Conservation (phyloP, 2,797 vertebrate species). For the Sebastes minor region DNA sequence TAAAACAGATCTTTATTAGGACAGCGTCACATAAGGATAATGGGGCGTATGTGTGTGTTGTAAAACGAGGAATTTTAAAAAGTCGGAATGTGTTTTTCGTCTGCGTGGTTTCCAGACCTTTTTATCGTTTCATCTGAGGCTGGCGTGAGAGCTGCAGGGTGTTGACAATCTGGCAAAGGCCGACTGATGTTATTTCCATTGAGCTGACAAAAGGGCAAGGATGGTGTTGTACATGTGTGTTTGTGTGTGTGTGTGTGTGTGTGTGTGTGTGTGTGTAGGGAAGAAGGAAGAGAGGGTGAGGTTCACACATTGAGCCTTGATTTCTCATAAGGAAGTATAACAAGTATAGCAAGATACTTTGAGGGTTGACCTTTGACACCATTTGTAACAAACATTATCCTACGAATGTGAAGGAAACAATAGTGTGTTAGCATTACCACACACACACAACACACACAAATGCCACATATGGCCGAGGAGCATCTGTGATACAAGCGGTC, state of each 20-base stretch:
- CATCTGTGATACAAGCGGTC: too few species aligned
- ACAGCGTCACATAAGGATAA: neutral
- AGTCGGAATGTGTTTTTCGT: constrained; percentile 3
- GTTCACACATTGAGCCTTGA: constrained; percentile 32
- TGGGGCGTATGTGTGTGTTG: neutral
- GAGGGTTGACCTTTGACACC: neutral
- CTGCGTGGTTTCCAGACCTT: neutral
- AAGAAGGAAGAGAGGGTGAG: constrained; percentile 31
- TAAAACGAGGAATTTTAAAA: constrained; percentile 10
- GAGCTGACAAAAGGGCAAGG: constrained; percentile 33
- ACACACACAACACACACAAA: neutral
- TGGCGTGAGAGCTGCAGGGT: constrained; percentile 59
- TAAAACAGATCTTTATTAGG: constrained; percentile 1
- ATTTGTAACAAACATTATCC: neutral
- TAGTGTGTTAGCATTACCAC: neutral
- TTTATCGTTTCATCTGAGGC: constrained; percentile 42
- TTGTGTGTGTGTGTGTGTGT: constrained; percentile 16
- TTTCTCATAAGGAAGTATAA: constrained; percentile 53
- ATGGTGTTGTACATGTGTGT: neutral
- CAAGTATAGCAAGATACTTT: neutral
- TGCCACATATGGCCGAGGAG: neutral
- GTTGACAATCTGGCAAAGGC: constrained; percentile 61
- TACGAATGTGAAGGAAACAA: neutral
- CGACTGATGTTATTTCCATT: constrained; percentile 51
- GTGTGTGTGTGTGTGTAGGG: constrained; percentile 15